Evolutionary conservation across 2,113 vertebrate genomes (phyloP).

Genomic region (Saimiri boliviensis): DNA sequence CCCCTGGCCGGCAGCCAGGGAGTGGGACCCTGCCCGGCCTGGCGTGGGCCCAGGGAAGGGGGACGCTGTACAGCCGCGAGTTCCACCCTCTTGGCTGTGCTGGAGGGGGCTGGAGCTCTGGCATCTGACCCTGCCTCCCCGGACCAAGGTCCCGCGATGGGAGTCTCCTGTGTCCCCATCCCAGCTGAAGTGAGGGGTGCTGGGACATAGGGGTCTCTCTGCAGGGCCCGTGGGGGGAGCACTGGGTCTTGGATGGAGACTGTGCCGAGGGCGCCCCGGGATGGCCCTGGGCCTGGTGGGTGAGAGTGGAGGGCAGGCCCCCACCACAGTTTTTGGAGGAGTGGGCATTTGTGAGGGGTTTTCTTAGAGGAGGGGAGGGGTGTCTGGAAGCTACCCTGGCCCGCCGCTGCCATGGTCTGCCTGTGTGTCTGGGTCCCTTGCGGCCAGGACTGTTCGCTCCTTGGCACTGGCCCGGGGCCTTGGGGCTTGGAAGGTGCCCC

Average conservation of each 20-base stretch:
- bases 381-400: not conserved
- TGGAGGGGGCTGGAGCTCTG: not conserved
- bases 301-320: not conserved
- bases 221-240: not conserved
- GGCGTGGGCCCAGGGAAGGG: not conserved
- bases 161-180: not conserved
- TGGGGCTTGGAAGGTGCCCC: constrained; percentile 17
- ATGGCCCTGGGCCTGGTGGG: not conserved
- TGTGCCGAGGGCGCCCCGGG: not conserved
- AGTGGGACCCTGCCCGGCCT: not conserved
- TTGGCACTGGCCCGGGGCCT: not conserved
- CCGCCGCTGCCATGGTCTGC: not conserved
- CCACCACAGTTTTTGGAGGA: not conserved
- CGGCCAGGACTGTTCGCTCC: not conserved
- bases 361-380: not conserved
- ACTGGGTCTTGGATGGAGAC: not conserved
- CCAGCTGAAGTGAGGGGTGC: not conserved
- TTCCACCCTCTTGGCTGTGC: not conserved
- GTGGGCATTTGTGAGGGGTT: not conserved
- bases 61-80: not conserved
- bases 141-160: not conserved
- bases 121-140: not conserved
- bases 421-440: not conserved
- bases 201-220: not conserved
- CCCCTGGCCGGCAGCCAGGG: not conserved